Conservation (phyloP, 2,888 invertebrate genomes). For the Dolichopus griseipennis region DNA sequence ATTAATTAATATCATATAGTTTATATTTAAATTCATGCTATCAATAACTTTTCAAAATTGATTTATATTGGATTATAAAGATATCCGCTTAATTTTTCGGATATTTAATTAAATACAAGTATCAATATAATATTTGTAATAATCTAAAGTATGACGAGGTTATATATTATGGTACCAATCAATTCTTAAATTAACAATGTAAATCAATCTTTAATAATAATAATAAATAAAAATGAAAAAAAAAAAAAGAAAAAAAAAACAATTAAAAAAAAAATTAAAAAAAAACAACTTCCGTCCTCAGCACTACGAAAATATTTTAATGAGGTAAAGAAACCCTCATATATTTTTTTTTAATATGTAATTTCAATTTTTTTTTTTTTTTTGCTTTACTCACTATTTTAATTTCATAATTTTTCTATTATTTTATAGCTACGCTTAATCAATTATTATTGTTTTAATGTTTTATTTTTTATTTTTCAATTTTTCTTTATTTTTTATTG, state of each 20-base stretch:
- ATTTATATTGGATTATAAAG: no score
- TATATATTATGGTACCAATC: background rate
- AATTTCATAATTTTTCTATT: conserved; percentile 1
- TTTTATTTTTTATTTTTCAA: no score
- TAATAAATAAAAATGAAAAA: no score
- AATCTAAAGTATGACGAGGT: no score
- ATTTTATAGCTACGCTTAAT: conserved; percentile 1
- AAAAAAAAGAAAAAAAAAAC: background rate
- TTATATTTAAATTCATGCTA: no score
- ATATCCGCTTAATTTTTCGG: no score
- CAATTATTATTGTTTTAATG: conserved; percentile 1
- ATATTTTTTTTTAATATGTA: background rate
- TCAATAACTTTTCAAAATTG: no score
- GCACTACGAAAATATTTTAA: background rate
- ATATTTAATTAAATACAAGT: no score
- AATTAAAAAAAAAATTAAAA: no score
- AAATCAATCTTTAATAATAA: background rate
- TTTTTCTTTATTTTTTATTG: no score
- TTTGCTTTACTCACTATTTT: background rate
- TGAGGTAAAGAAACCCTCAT: conserved; percentile 1
- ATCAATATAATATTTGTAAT: no score
- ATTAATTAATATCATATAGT: no score
- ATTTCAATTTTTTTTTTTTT: background rate
- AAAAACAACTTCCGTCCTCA: background rate
- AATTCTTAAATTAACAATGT: background rate